Percentiles rank a stretch among this genome's conserved stretches.
phyloP scores from a whole-genome alignment of 2,113 vertebrate species.

The Pyxicephalus adspersus region DNA sequence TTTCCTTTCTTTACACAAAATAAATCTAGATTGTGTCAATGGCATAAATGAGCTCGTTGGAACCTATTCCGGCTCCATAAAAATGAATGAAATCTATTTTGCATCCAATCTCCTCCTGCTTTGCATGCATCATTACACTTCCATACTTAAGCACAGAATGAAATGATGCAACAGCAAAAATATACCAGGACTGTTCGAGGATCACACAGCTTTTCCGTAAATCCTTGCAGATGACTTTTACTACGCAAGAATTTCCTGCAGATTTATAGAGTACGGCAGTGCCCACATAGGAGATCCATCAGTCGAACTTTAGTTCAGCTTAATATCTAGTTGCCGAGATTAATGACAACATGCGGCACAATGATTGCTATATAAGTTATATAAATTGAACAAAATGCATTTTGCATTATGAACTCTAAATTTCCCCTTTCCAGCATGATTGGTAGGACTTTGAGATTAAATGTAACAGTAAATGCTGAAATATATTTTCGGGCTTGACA shows the following conservation, averaged over 20 bases:
- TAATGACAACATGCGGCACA: slow-evolving; percentile 35
- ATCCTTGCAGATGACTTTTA: slow-evolving; percentile 6
- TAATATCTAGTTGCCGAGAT: slow-evolving; percentile 44
- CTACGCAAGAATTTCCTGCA: slow-evolving; percentile 6
- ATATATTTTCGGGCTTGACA: slow-evolving; percentile 17
- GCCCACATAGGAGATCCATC: slow-evolving; percentile 42
- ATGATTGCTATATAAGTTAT: slow-evolving; percentile 48
- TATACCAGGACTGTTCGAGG: slow-evolving; percentile 9
- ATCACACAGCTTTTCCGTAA: neutral
- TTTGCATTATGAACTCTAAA: slow-evolving; percentile 50
- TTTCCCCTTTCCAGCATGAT: slow-evolving; percentile 47
- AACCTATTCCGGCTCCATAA: slow-evolving; percentile 9
- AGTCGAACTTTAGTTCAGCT: slow-evolving; percentile 37
- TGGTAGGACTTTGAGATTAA: slow-evolving; percentile 39
- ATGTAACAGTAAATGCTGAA: slow-evolving; percentile 42
- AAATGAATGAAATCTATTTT: slow-evolving; percentile 36
- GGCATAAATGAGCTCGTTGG: slow-evolving; percentile 27
- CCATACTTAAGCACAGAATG: slow-evolving; percentile 37
- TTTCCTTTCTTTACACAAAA: neutral
- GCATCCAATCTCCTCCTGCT: slow-evolving; percentile 29
- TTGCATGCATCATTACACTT: slow-evolving; percentile 27
- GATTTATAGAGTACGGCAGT: slow-evolving; percentile 35
- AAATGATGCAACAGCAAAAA: slow-evolving; percentile 26
- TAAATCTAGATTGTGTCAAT: slow-evolving; percentile 13
- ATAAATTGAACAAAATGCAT: slow-evolving; percentile 45